Conservation (phyloP, 2,113 vertebrate genomes). For the Anguilla japonica region DNA sequence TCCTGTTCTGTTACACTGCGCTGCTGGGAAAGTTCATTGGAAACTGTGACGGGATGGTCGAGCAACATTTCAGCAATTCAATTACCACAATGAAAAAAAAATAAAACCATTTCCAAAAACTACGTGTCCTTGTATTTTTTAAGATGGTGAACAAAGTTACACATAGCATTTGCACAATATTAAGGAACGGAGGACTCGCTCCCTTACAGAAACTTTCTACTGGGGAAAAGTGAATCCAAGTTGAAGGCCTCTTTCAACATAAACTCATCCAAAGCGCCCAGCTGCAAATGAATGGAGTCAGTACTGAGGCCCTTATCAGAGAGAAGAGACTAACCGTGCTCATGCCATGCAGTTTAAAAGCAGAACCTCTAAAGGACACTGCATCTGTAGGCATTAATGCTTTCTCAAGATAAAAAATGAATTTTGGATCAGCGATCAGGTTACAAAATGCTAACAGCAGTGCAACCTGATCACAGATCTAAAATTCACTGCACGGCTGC, state of each 20-base stretch:
- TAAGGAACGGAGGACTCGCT: too few relatives aligned
- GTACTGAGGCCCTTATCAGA: background rate
- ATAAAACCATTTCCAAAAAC: too few relatives aligned
- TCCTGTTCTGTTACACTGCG: background rate
- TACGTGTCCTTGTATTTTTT: too few relatives aligned
- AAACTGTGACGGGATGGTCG: background rate
- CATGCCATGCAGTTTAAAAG: too few relatives aligned
- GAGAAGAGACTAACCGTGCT: background rate
- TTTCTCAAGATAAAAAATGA: background rate
- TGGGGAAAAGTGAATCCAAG: background rate
- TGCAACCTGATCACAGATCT: too few relatives aligned
- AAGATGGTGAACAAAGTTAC: too few relatives aligned
- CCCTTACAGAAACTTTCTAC: too few relatives aligned
- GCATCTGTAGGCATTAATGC: background rate
- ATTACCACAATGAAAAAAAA: too few relatives aligned
- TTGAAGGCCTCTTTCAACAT: background rate
- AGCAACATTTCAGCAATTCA: too few relatives aligned
- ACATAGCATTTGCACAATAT: too few relatives aligned
- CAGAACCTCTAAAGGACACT: background rate
- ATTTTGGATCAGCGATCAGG: background rate
- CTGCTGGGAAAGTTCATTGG: background rate
- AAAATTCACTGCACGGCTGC: too few relatives aligned
- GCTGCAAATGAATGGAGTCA: background rate
- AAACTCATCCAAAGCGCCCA: background rate
- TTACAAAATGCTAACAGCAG: too few relatives aligned